Evolutionary conservation across 2,888 invertebrate genomes (phyloP).

Genomic region (Eugnorisma glareosa): DNA sequence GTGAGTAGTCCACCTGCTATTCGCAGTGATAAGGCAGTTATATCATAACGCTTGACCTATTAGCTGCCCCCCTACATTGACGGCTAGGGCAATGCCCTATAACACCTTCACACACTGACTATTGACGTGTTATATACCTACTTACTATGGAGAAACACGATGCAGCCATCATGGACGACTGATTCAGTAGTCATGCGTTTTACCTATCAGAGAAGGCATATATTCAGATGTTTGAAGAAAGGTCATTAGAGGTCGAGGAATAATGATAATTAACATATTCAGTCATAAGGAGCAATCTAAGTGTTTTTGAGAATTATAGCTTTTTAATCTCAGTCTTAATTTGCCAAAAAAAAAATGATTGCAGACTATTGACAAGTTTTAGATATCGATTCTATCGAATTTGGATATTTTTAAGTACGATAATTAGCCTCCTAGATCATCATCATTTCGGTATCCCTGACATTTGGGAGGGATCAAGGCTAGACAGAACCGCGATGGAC

Average conservation of each 20-base stretch:
- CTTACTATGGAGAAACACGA: conserved; percentile 9
- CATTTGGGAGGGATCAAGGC: neutral
- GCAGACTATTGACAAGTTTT: neutral
- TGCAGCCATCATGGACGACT: conserved; percentile 7
- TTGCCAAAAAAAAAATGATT: neutral
- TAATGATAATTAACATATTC: neutral
- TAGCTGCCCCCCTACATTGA: conserved; percentile 15
- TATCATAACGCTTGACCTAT: conserved; percentile 41
- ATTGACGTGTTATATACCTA: conserved; percentile 12
- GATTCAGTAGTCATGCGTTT: conserved; percentile 16
- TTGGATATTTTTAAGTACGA: neutral
- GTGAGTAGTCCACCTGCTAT: neutral
- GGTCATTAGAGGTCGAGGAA: neutral
- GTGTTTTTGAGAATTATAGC: neutral
- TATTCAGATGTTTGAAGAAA: neutral
- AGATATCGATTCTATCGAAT: neutral
- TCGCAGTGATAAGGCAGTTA: conserved; percentile 8
- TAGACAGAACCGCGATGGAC: neutral
- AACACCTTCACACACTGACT: conserved; percentile 3
- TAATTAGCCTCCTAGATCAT: neutral
- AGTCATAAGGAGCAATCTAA: neutral
- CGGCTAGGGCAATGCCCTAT: conserved; percentile 19
- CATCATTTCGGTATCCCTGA: neutral
- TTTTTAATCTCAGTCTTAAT: neutral
- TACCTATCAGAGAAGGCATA: neutral